Percentiles rank a stretch among this genome's conserved stretches.
phyloP scores from a whole-genome alignment of 2,797 vertebrate genomes.

The Tragelaphus eurycerus region DNA sequence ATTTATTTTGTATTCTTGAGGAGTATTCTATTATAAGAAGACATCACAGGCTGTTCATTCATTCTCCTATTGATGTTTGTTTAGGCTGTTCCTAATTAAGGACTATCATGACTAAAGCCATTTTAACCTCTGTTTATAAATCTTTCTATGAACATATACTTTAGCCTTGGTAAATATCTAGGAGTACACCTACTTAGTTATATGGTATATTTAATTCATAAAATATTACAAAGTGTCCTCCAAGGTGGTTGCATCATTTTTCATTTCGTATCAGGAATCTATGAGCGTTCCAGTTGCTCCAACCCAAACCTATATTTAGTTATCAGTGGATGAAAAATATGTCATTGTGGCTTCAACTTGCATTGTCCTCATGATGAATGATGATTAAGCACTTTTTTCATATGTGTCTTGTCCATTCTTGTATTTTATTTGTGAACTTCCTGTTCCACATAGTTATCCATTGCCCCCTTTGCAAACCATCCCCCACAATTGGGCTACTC shows the following conservation, averaged over 20 bases:
- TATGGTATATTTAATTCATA: background rate
- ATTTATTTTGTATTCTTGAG: background rate
- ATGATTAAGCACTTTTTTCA: background rate
- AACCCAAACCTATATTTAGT: background rate
- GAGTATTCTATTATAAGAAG: background rate
- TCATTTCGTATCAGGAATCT: background rate
- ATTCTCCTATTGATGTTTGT: background rate
- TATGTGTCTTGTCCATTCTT: background rate
- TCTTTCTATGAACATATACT: background rate
- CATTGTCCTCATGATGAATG: background rate
- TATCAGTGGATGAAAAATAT: background rate
- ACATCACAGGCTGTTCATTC: background rate
- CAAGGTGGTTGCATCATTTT: background rate
- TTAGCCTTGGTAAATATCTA: background rate
- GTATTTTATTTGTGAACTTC: background rate
- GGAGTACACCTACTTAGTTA: background rate
- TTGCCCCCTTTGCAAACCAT: background rate
- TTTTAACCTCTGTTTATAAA: background rate
- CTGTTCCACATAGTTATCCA: background rate
- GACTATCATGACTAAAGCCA: background rate
- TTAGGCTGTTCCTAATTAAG: background rate
- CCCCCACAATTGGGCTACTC: background rate
- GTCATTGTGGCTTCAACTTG: background rate
- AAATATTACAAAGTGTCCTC: background rate
- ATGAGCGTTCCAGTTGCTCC: background rate